Evolutionary conservation across 2,797 vertebrate genomes (phyloP).

Genomic region (Sebastes matsubarae): DNA sequence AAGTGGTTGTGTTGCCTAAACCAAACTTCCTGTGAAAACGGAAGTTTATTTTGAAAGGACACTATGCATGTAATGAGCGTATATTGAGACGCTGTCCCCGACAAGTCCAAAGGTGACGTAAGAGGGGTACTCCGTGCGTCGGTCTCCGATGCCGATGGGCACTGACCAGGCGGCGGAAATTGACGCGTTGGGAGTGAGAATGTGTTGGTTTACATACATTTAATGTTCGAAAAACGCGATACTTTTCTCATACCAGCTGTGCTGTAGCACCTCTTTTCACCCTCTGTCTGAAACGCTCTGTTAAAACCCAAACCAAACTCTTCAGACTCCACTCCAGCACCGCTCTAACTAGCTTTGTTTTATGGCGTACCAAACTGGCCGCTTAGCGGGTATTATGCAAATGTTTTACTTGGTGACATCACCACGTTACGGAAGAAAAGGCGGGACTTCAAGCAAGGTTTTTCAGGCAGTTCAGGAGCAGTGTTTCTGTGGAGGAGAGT

Average conservation of each 20-base stretch:
- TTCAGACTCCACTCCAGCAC: neutral
- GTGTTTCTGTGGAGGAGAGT: neutral
- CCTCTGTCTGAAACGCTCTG: neutral
- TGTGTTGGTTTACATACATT: neutral
- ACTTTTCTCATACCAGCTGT: neutral
- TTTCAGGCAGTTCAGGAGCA: no score
- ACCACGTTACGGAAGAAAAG: neutral
- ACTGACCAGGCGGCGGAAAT: fast-evolving
- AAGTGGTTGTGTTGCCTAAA: no score
- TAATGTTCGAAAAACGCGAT: no score
- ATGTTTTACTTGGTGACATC: neutral
- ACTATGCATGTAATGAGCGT: no score
- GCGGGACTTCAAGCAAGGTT: neutral
- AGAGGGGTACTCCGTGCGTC: fast-evolving
- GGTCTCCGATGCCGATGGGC: fast-evolving
- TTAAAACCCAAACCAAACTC: no score
- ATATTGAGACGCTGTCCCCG: fast-evolving
- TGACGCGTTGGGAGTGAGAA: no score
- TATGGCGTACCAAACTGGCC: neutral
- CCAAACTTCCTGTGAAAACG: fast-evolving
- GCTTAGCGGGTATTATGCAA: neutral
- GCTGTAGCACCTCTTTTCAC: no score
- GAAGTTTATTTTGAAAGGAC: no score
- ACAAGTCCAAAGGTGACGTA: no score
- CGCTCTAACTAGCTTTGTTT: neutral